Percentiles rank a stretch among this genome's conserved stretches.
Evolutionary conservation across 2,888 invertebrate genomes (phyloP).

Genomic region (Drosophila lacicola): DNA sequence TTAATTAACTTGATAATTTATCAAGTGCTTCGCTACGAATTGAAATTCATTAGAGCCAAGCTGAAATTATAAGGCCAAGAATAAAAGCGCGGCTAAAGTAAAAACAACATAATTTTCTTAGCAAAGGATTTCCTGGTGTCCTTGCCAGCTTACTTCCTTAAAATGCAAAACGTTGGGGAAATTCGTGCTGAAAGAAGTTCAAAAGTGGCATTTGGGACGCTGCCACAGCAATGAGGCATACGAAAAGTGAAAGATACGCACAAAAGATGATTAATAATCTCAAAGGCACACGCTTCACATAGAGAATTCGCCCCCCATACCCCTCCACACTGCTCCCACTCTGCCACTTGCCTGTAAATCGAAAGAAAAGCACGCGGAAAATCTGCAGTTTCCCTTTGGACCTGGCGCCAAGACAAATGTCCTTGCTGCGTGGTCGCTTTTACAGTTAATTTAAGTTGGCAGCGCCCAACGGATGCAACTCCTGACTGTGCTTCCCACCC

Average conservation of each 20-base stretch:
- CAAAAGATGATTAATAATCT: slow-evolving; percentile 84
- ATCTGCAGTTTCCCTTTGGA: slow-evolving; percentile 46
- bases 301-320: not conserved
- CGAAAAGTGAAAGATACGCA: slow-evolving; percentile 76
- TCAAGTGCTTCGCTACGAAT: slow-evolving; percentile 76
- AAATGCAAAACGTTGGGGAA: slow-evolving; percentile 7
- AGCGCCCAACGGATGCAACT: slow-evolving; percentile 67
- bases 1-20: slow-evolving; percentile 84
- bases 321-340: not conserved
- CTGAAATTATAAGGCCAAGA: slow-evolving; percentile 14
- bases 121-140: slow-evolving; percentile 66
- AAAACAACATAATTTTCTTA: slow-evolving; percentile 49
- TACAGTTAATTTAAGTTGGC: slow-evolving; percentile 82
- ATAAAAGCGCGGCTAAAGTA: slow-evolving; percentile 40
- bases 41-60: slow-evolving; percentile 67
- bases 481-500: slow-evolving; percentile 26
- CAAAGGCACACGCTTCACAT: slow-evolving; percentile 40
- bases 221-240: slow-evolving; percentile 66
- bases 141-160: slow-evolving; percentile 26
- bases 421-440: slow-evolving; percentile 82
- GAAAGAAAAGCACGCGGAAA: slow-evolving; percentile 46
- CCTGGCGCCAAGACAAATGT: slow-evolving; percentile 78
- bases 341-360: not conserved
- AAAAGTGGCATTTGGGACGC: slow-evolving; percentile 42
- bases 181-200: slow-evolving; percentile 44